phyloP scores from a whole-genome alignment of 2,797 vertebrate genomes.

The Pagetopsis macropterus region DNA sequence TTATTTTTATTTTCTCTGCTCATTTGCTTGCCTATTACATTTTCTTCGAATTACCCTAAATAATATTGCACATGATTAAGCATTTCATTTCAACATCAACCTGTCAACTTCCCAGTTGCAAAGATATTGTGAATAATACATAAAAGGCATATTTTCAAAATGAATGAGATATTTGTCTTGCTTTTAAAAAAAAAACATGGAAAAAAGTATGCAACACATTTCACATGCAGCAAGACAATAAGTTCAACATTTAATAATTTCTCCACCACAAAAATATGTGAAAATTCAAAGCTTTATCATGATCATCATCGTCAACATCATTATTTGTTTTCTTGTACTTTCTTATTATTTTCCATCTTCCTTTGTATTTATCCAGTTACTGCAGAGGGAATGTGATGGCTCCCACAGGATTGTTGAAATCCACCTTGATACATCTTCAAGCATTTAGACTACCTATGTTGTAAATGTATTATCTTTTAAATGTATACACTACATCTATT shows the following conservation, averaged over 20 bases:
- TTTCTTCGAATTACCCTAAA: slow-evolving; percentile 19
- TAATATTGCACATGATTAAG: slow-evolving; percentile 30
- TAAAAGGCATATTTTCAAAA: slow-evolving; percentile 13
- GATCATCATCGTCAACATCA: no score
- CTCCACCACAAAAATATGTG: not conserved
- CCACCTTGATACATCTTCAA: no score
- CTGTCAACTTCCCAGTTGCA: slow-evolving; percentile 19
- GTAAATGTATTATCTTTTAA: no score
- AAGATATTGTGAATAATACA: slow-evolving; percentile 38
- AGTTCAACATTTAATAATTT: slow-evolving; percentile 15
- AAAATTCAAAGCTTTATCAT: no score
- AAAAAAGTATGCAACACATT: slow-evolving; percentile 14
- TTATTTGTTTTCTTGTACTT: not conserved
- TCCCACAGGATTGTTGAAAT: no score
- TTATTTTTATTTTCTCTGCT: slow-evolving; percentile 8
- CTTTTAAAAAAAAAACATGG: slow-evolving; percentile 12
- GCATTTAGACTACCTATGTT: no score
- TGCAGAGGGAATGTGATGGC: not conserved
- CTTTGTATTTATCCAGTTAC: slow-evolving; percentile 19
- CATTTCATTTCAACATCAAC: slow-evolving; percentile 60
- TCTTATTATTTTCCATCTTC: not conserved
- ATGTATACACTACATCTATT: no score
- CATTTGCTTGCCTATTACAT: slow-evolving; percentile 25
- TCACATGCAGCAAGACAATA: not conserved
- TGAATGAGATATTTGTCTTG: slow-evolving; percentile 29